Evolutionary conservation across 2,797 vertebrate species (phyloP).

Genomic region (Fringilla coelebs): DNA sequence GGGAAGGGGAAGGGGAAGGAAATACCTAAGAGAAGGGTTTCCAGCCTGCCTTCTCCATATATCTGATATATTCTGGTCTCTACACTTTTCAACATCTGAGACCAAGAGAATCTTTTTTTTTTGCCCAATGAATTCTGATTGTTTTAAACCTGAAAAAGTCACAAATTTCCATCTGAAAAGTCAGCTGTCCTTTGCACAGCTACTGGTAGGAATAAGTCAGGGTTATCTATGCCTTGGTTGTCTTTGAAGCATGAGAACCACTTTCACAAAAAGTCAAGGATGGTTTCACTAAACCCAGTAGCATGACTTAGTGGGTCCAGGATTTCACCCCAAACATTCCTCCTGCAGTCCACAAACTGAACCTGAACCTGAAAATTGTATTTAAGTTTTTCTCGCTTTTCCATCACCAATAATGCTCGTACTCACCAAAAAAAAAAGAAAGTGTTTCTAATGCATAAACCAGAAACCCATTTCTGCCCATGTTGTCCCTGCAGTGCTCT

Average conservation of each 20-base stretch:
- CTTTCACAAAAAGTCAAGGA: neutral
- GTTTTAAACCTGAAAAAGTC: neutral
- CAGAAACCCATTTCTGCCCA: neutral
- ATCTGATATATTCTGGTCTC: neutral
- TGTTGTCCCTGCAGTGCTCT: neutral
- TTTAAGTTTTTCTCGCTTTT: neutral
- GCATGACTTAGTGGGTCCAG: neutral
- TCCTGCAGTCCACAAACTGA: neutral
- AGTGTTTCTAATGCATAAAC: neutral
- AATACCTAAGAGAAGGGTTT: neutral
- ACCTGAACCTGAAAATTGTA: neutral
- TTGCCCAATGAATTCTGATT: neutral
- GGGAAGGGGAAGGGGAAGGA: neutral
- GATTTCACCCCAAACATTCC: neutral
- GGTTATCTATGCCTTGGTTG: neutral
- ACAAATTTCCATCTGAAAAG: neutral
- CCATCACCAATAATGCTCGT: neutral
- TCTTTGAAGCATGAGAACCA: neutral
- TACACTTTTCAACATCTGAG: neutral
- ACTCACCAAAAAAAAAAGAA: neutral
- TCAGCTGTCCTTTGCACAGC: neutral
- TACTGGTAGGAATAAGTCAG: neutral
- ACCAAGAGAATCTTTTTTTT: neutral
- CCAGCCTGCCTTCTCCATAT: neutral
- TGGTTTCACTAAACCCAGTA: neutral